Evolutionary conservation across 2,888 invertebrate species (phyloP).

Genomic region (Stenodera caucasica): DNA sequence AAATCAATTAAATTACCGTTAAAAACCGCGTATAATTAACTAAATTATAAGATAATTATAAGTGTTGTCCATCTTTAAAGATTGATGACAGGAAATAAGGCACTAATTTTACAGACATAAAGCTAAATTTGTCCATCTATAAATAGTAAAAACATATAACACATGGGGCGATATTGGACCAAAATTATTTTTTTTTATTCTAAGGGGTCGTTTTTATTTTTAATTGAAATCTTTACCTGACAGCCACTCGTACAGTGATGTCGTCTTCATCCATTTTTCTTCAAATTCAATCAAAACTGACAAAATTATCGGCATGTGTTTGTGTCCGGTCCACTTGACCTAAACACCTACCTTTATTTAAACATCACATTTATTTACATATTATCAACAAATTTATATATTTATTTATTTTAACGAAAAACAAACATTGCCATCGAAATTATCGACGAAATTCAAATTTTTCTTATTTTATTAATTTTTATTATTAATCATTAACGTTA

Average conservation of each 20-base stretch:
- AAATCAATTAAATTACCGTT: background rate
- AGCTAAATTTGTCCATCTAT: constrained; percentile 31
- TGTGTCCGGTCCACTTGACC: constrained; percentile 31
- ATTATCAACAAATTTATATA: constrained; percentile 32
- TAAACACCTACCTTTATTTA: constrained; percentile 46
- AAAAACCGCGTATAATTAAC: background rate
- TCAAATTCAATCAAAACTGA: constrained; percentile 33
- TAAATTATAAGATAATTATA: background rate
- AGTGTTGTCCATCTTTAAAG: background rate
- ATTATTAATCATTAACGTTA: background rate
- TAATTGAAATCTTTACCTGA: constrained; percentile 59
- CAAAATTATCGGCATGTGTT: constrained; percentile 33
- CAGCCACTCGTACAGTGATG: constrained; percentile 69
- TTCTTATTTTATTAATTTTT: too few species aligned
- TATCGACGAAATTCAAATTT: too few species aligned
- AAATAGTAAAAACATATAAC: constrained; percentile 30
- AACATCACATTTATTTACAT: constrained; percentile 40
- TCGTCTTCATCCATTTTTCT: constrained; percentile 64
- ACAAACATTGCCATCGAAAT: too few species aligned
- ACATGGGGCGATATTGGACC: constrained; percentile 14
- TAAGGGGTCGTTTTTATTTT: background rate
- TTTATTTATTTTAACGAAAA: constrained; percentile 13
- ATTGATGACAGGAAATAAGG: constrained; percentile 31
- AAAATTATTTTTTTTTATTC: background rate
- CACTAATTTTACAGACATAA: constrained; percentile 29